Percentiles rank a stretch among this genome's conserved stretches.
Evolutionary conservation across 2,113 vertebrate species (phyloP).

Genomic region (Vidua chalybeata): DNA sequence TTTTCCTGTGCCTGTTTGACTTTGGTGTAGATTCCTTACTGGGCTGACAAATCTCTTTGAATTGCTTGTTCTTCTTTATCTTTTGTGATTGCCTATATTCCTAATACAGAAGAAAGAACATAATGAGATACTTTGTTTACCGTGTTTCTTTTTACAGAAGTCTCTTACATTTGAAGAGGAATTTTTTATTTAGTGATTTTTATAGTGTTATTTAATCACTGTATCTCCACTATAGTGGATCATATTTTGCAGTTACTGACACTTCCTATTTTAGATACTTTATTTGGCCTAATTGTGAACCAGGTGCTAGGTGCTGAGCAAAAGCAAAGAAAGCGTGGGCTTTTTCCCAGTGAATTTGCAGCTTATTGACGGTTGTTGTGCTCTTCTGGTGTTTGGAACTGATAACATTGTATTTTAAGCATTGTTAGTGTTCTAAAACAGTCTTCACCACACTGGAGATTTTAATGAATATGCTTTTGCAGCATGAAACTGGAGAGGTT

Average conservation of each 20-base stretch:
- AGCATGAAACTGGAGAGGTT: neutral
- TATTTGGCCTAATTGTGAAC: neutral
- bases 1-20: neutral
- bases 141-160: neutral
- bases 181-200: neutral
- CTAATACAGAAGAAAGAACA: neutral
- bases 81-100: neutral
- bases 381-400: neutral
- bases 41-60: neutral
- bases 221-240: neutral
- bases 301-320: neutral
- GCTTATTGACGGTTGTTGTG: fast-evolving
- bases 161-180: neutral
- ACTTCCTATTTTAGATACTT: neutral
- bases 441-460: neutral
- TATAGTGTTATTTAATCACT: neutral
- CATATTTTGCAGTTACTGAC: neutral
- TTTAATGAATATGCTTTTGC: neutral
- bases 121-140: neutral
- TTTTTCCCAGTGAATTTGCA: neutral
- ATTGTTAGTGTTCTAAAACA: neutral
- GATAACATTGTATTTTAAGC: neutral
- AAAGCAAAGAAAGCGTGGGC: neutral
- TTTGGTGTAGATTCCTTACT: neutral
- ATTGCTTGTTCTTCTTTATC: neutral